These are phyloP conservation scores for Aphidius colemani DNA, from an alignment of 2,888 invertebrate species.

Conservation along the genomic window DNA sequence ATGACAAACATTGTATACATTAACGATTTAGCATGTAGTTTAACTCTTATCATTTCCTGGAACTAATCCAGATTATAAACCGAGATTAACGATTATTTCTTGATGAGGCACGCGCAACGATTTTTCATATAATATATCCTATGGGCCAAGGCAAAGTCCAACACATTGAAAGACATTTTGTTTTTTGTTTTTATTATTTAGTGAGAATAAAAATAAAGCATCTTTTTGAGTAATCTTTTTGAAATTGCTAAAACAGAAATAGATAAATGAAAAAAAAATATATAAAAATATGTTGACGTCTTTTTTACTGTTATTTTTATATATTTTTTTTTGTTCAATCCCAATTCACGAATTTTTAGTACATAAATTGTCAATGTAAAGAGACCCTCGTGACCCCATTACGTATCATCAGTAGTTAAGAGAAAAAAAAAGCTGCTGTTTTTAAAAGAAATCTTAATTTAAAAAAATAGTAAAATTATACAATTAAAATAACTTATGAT, in stretches of 20 bases:
- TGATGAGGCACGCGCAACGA: constrained; percentile 6
- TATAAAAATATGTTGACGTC: neutral
- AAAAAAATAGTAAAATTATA: too few relatives aligned
- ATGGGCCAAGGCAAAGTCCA: too few relatives aligned
- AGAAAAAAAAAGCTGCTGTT: neutral
- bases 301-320: neutral
- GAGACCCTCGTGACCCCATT: neutral
- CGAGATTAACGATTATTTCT: constrained; percentile 9
- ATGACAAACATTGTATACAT: neutral
- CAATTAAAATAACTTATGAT: too few relatives aligned
- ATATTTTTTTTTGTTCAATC: neutral
- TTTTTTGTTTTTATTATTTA: neutral
- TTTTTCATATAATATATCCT: neutral
- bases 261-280: too few relatives aligned
- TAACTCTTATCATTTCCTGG: constrained; percentile 1
- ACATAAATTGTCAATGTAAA: neutral
- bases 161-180: neutral
- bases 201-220: too few relatives aligned
- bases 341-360: neutral
- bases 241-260: too few relatives aligned
- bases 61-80: constrained; percentile 11
- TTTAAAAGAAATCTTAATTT: too few relatives aligned
- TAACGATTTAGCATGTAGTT: constrained; percentile 15
- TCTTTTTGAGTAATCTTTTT: too few relatives aligned
- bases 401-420: constrained; percentile 8